phyloP scores from a whole-genome alignment of 1,140 invertebrate species.

The Episyrphus balteatus region DNA sequence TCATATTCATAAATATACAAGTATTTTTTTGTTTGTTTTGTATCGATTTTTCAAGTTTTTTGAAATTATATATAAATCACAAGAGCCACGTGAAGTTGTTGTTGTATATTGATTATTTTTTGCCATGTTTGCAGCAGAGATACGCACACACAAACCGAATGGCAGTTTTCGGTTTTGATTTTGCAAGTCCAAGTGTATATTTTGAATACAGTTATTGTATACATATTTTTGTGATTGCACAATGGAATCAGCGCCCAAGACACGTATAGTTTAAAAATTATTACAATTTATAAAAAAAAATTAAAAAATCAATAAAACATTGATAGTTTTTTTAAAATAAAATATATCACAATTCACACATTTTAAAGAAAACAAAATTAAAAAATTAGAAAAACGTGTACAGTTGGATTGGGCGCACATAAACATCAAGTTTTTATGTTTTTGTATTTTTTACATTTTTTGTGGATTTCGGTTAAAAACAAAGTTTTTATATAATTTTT shows the following conservation, averaged over 20 bases:
- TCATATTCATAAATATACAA: not conserved
- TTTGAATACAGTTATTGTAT: not conserved
- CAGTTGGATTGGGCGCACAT: not conserved
- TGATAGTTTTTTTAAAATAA: not conserved
- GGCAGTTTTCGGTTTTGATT: no score
- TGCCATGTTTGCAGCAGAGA: no score
- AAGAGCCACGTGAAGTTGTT: not conserved
- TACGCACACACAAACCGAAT: no score
- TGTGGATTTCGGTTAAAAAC: not conserved
- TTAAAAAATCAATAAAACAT: not conserved
- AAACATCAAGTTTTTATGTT: not conserved
- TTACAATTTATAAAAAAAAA: not conserved
- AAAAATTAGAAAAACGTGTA: no score
- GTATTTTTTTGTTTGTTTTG: not conserved
- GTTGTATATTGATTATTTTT: no score
- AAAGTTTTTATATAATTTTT: not conserved
- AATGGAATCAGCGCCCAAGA: not conserved
- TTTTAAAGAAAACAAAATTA: not conserved
- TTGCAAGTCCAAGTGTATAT: no score
- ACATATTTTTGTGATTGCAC: not conserved
- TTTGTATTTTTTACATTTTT: not conserved
- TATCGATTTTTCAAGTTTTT: not conserved
- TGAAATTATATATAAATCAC: conserved; percentile 1
- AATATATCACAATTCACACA: not conserved
- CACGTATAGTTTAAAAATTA: not conserved